A percentile compares a stretch with the other conserved stretches of the same genome.
Conservation (phyloP, 2,888 invertebrate genomes). For the Oscheius onirici region DNA sequence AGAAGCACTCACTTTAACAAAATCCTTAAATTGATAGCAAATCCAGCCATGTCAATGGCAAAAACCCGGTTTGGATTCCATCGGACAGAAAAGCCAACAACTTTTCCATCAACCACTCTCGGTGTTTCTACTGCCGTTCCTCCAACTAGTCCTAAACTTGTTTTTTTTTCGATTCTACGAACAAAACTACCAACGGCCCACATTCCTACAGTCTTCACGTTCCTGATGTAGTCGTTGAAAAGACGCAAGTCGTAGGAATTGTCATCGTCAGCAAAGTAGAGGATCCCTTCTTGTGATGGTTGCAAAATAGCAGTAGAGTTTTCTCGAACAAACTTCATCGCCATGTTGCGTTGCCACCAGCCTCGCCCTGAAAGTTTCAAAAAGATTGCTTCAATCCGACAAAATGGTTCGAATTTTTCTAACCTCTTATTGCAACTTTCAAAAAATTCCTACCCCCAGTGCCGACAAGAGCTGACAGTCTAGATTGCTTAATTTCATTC, state of each 20-base stretch:
- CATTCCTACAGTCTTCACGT: constrained; percentile 47
- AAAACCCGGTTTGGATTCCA: constrained; percentile 54
- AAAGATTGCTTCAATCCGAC: not conserved
- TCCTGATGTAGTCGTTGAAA: constrained; percentile 47
- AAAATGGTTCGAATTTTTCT: too few species aligned
- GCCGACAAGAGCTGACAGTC: too few species aligned
- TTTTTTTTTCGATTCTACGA: not conserved
- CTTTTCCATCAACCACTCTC: constrained; percentile 48
- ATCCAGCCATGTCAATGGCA: constrained; percentile 65
- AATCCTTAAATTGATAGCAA: constrained; percentile 53
- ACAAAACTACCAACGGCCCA: constrained; percentile 50
- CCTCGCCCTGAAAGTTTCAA: constrained; percentile 44
- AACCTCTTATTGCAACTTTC: too few species aligned
- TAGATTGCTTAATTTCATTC: too few species aligned
- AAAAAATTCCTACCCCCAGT: too few species aligned
- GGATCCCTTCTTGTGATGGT: constrained; percentile 32
- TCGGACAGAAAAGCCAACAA: constrained; percentile 53
- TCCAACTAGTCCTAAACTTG: constrained; percentile 52
- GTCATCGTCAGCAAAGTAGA: constrained; percentile 55
- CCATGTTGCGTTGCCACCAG: constrained; percentile 61
- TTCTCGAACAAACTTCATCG: constrained; percentile 50
- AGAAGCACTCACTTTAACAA: constrained; percentile 36
- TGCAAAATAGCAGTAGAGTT: constrained; percentile 30
- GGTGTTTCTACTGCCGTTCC: constrained; percentile 56
- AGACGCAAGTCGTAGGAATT: constrained; percentile 50